These are phyloP conservation scores for Drosophila lacertosa DNA, from an alignment of 1,140 invertebrate genomes.

Conservation along the genomic window DNA sequence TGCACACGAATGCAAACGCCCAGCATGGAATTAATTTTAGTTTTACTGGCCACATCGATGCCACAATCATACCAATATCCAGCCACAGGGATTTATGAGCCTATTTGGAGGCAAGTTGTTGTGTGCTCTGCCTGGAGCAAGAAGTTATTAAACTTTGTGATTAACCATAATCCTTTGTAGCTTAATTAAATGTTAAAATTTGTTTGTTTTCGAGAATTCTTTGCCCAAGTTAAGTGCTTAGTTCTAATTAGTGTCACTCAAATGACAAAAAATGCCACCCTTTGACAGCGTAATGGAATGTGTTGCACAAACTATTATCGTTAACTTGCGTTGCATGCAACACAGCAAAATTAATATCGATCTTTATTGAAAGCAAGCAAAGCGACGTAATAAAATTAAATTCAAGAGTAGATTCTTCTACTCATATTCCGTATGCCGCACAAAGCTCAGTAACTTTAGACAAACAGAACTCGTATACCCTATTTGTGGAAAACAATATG, in stretches of 20 bases:
- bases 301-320: constrained; percentile 14
- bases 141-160: not conserved
- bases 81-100: not conserved
- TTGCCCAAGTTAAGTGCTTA: not conserved
- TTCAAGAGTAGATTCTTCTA: not conserved
- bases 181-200: not conserved
- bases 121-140: not conserved
- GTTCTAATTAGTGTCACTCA: not conserved
- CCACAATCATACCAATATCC: not conserved
- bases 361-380: constrained; percentile 15
- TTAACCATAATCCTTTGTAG: not conserved
- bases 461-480: not conserved
- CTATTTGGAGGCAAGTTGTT: not conserved
- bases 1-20: not conserved
- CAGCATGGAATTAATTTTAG: not conserved
- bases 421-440: too few species aligned
- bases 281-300: constrained; percentile 22
- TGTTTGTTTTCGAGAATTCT: too few species aligned
- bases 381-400: not conserved
- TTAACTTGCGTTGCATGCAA: constrained; percentile 14
- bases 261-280: constrained; percentile 5
- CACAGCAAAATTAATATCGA: constrained; percentile 29
- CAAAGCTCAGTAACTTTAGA: constrained; percentile 1
- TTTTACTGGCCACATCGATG: not conserved
- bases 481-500: not conserved